Conservation (phyloP, 2,797 vertebrate species). For the Buceros bicornis region DNA sequence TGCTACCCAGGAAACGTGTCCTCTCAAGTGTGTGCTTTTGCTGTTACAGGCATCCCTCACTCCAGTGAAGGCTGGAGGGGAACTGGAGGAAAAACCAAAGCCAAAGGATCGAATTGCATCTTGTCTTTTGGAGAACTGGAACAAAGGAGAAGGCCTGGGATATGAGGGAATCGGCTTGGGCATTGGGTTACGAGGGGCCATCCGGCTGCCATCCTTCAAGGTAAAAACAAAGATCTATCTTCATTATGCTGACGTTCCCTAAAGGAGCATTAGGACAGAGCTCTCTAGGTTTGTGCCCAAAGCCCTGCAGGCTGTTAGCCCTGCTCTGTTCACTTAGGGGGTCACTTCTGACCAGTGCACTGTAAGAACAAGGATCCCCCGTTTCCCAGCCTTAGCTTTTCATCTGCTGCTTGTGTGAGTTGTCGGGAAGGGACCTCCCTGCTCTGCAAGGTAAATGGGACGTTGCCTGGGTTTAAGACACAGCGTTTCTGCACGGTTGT, state of each 20-base stretch:
- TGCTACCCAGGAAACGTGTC: background rate
- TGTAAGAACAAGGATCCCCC: background rate
- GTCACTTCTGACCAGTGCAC: background rate
- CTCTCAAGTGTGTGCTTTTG: background rate
- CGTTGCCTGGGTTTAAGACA: background rate
- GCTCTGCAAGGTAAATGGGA: background rate
- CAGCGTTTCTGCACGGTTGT: background rate
- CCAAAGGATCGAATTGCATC: constrained; percentile 92
- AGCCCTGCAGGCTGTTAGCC: background rate
- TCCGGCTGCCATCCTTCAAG: constrained; percentile 97
- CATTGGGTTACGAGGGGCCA: constrained; percentile 93
- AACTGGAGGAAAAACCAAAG: constrained; percentile 92
- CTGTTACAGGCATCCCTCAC: constrained; percentile 89
- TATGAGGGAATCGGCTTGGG: constrained; percentile 94
- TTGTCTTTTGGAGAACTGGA: constrained; percentile 95
- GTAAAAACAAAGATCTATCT: constrained; percentile 66
- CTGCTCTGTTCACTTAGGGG: background rate
- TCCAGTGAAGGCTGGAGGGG: constrained; percentile 92
- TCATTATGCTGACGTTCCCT: background rate
- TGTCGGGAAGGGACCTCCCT: background rate
- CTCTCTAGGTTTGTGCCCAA: background rate
- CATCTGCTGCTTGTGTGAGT: background rate
- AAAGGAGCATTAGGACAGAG: background rate
- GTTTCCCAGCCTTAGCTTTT: background rate
- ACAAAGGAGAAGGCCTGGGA: constrained; percentile 94